Percentiles rank a stretch among this genome's conserved stretches.
phyloP scores from a whole-genome alignment of 2,888 invertebrate species.

The Cynaeus angustus region DNA sequence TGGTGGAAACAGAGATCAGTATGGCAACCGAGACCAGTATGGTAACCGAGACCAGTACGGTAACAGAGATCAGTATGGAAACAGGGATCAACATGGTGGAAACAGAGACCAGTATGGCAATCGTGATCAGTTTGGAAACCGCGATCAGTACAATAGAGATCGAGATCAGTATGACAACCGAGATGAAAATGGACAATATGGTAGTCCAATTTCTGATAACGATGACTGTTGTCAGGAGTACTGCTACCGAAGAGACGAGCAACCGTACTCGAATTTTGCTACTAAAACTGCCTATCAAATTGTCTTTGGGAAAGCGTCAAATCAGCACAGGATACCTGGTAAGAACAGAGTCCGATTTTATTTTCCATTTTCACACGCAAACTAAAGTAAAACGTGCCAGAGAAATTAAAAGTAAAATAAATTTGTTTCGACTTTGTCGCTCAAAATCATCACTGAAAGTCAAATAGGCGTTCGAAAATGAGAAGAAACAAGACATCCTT shows the following conservation, averaged over 20 bases:
- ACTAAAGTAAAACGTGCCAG: too few relatives aligned
- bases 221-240: conserved; percentile 73
- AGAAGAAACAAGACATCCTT: too few relatives aligned
- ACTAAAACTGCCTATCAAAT: conserved; percentile 87
- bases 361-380: too few relatives aligned
- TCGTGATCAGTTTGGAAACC: conserved; percentile 21
- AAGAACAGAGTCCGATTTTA: conserved; percentile 42
- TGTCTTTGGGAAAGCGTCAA: conserved; percentile 76
- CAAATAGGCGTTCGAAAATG: too few relatives aligned
- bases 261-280: conserved; percentile 81
- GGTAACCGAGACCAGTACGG: conserved; percentile 29
- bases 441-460: too few relatives aligned
- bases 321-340: conserved; percentile 79
- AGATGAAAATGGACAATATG: conserved; percentile 38
- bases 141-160: conserved; percentile 30
- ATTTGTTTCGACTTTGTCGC: too few relatives aligned
- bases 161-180: conserved; percentile 31
- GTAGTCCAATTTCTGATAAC: conserved; percentile 40
- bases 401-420: too few relatives aligned
- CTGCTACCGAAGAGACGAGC: conserved; percentile 77
- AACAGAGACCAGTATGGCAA: conserved; percentile 38
- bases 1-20: conserved; percentile 33
- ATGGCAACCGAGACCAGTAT: conserved; percentile 16
- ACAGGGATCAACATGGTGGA: conserved; percentile 18
- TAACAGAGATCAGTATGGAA: conserved; percentile 36